These are phyloP conservation scores for Sparus aurata DNA, from an alignment of 2,797 vertebrate genomes.

Conservation along the genomic window DNA sequence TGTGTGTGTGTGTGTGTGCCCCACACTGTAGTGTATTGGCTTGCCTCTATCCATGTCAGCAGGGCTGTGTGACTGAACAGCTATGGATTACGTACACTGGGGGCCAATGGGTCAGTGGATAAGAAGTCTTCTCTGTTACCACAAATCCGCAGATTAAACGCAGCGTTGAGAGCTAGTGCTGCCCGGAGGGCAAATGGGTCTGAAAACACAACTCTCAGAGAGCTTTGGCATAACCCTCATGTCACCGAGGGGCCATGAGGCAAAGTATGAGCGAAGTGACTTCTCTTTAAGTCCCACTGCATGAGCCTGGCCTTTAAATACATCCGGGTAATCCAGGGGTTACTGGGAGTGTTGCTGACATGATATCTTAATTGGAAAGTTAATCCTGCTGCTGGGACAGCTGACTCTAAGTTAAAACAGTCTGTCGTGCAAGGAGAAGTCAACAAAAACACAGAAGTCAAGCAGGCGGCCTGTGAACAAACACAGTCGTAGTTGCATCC, in stretches of 20 bases:
- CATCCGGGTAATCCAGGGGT: constrained; percentile 76
- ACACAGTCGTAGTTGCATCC: constrained; percentile 45
- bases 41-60: constrained; percentile 73
- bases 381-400: constrained; percentile 75
- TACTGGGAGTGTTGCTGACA: constrained; percentile 71
- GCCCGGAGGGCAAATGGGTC: constrained; percentile 77
- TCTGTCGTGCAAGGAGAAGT: constrained; percentile 47
- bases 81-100: constrained; percentile 78
- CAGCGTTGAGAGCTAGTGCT: constrained; percentile 73
- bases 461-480: constrained; percentile 32
- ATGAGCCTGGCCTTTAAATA: constrained; percentile 69
- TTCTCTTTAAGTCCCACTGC: constrained; percentile 72
- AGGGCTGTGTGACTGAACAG: constrained; percentile 72
- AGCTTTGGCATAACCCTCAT: constrained; percentile 81
- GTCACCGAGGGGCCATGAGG: constrained; percentile 62
- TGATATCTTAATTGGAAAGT: constrained; percentile 86
- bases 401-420: constrained; percentile 64
- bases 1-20: constrained; percentile 25
- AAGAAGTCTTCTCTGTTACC: constrained; percentile 90
- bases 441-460: constrained; percentile 34
- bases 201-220: constrained; percentile 73
- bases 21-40: constrained; percentile 56
- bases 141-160: constrained; percentile 88
- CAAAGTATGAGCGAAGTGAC: constrained; percentile 57
- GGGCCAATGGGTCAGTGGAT: constrained; percentile 84